Evolutionary conservation across 2,113 vertebrate genomes (phyloP).

Genomic region (Festucalex cinctus): DNA sequence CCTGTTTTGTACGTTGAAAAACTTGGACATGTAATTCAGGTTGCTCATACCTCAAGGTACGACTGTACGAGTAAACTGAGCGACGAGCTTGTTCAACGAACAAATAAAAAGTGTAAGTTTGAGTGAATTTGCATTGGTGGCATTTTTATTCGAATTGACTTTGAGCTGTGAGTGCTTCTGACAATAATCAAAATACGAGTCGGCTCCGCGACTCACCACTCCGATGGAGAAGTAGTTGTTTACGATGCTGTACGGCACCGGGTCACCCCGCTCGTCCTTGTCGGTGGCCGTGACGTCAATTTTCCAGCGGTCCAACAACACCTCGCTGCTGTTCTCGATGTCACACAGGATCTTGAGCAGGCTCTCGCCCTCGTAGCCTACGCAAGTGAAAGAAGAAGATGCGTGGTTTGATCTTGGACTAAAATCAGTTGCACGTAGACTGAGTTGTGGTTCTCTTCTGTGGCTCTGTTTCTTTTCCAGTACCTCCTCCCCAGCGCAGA

Average conservation of each 20-base stretch:
- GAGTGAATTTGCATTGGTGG: no score
- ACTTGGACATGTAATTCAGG: no score
- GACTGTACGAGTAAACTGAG: no score
- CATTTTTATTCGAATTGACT: no score
- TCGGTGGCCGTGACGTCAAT: slow-evolving; percentile 86
- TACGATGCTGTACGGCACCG: slow-evolving; percentile 92
- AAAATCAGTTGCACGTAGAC: no score
- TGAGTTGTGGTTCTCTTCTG: background rate
- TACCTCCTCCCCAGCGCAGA: slow-evolving; percentile 97
- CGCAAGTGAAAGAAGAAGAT: background rate
- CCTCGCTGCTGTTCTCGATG: slow-evolving; percentile 89
- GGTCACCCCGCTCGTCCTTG: slow-evolving; percentile 90
- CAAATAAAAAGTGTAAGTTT: no score
- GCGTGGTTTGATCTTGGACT: no score
- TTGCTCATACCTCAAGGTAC: no score
- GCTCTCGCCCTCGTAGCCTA: slow-evolving; percentile 96
- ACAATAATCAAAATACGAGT: background rate
- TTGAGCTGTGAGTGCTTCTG: no score
- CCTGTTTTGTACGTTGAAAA: no score
- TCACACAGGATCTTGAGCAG: slow-evolving; percentile 92
- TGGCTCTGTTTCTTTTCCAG: slow-evolving; percentile 31
- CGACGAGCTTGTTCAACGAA: no score
- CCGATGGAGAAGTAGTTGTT: slow-evolving; percentile 96
- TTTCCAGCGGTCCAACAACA: slow-evolving; percentile 93
- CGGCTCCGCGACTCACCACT: slow-evolving; percentile 46